phyloP scores from a whole-genome alignment of 2,888 invertebrate genomes.

The Hydriomena furcata region DNA sequence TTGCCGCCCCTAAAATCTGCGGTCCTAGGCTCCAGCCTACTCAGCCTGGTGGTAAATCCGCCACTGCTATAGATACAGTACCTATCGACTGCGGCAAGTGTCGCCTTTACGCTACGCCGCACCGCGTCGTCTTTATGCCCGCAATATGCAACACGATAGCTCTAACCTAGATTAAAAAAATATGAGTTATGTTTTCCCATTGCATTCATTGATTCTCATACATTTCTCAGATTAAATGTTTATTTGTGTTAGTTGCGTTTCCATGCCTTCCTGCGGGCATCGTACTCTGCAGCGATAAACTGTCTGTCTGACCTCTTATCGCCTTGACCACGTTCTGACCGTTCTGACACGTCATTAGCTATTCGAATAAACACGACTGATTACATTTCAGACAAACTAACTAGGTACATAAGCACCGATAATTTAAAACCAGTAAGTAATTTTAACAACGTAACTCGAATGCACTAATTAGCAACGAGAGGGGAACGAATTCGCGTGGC shows the following conservation, averaged over 20 bases:
- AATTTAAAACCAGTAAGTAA: constrained; percentile 44
- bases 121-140: constrained; percentile 45
- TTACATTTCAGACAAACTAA: constrained; percentile 17
- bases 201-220: constrained; percentile 16
- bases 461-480: constrained; percentile 57
- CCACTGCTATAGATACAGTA: too few relatives aligned
- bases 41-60: too few relatives aligned
- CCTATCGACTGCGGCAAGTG: constrained; percentile 41
- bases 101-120: too few relatives aligned
- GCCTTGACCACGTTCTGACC: constrained; percentile 31
- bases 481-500: constrained; percentile 44
- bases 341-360: constrained; percentile 32
- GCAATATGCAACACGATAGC: constrained; percentile 50
- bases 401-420: constrained; percentile 41
- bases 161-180: constrained; percentile 3
- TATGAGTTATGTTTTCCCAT: neutral
- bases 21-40: too few relatives aligned
- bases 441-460: constrained; percentile 47
- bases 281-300: constrained; percentile 26
- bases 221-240: constrained; percentile 10
- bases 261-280: constrained; percentile 15
- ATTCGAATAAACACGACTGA: constrained; percentile 27
- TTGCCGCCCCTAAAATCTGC: too few relatives aligned
- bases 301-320: constrained; percentile 56
- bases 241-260: neutral